Percentiles rank a stretch among this genome's conserved stretches.
These are phyloP conservation scores for Synaphobranchus kaupii DNA, from an alignment of 2,797 vertebrate genomes.

Conservation along the genomic window DNA sequence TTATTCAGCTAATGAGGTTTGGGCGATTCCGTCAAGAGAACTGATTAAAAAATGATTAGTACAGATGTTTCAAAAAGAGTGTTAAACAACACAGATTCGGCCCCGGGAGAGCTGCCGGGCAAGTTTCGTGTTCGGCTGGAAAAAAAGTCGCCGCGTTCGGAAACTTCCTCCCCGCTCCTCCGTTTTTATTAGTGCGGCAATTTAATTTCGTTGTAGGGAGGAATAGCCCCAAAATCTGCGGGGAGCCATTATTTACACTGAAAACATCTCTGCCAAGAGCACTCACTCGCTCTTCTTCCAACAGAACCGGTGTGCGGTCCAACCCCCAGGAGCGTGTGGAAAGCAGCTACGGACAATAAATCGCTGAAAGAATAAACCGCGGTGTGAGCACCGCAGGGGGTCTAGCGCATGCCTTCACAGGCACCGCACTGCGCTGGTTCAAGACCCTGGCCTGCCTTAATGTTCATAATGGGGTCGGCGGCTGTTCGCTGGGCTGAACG, in stretches of 20 bases:
- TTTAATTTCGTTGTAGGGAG: too few relatives aligned
- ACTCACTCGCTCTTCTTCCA: not conserved
- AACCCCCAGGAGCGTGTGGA: not conserved
- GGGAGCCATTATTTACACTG: constrained; percentile 4
- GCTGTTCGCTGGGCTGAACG: not conserved
- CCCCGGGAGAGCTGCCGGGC: not conserved
- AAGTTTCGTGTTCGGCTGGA: not conserved
- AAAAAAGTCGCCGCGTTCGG: not conserved
- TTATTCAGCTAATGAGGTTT: constrained; percentile 4
- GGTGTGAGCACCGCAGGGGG: not conserved
- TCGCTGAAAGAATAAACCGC: not conserved
- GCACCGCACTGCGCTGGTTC: not conserved
- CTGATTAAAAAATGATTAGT: constrained; percentile 59
- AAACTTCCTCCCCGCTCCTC: not conserved
- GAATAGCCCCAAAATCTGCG: not conserved
- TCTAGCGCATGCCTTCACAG: not conserved
- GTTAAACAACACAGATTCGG: constrained; percentile 22
- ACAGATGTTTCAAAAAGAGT: constrained; percentile 40
- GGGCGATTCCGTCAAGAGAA: constrained; percentile 25
- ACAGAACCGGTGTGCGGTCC: not conserved
- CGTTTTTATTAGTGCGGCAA: not conserved
- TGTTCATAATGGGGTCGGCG: not conserved
- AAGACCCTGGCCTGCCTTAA: not conserved
- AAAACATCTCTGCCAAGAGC: not conserved
- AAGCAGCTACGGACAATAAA: not conserved